Conservation (phyloP, 2,113 vertebrate genomes). For the Nestor notabilis region DNA sequence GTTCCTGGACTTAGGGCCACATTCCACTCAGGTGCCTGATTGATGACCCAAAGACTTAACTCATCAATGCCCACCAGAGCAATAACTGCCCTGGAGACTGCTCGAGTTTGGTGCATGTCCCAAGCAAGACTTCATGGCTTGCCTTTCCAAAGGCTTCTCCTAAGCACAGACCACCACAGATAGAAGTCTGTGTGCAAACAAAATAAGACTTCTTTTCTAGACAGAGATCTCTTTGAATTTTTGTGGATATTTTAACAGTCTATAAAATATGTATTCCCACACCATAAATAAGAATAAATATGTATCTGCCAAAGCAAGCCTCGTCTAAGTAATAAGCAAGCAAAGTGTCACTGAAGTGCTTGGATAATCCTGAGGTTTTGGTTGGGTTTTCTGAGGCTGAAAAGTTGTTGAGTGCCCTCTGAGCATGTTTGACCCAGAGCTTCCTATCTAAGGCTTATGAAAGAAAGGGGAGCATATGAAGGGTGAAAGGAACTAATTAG, state of each 20-base stretch:
- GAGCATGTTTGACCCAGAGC: not conserved
- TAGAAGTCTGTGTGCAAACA: not conserved
- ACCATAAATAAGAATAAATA: not conserved
- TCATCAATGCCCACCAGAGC: not conserved
- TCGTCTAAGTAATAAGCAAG: not conserved
- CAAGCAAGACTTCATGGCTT: not conserved
- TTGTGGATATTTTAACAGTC: not conserved
- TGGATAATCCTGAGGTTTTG: not conserved
- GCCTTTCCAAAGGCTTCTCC: not conserved
- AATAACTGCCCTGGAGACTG: not conserved
- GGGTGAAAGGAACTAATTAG: not conserved
- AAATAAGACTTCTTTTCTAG: not conserved
- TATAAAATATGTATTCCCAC: not conserved
- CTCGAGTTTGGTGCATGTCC: not conserved
- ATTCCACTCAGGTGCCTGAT: not conserved
- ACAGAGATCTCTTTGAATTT: not conserved
- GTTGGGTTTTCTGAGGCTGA: not conserved
- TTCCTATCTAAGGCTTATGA: not conserved
- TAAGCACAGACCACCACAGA: not conserved
- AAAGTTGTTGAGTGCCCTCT: not conserved
- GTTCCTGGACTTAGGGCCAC: not conserved
- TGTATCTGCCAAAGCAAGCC: not conserved
- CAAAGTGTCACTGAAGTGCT: not conserved
- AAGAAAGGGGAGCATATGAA: not conserved
- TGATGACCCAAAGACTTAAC: not conserved